Percentiles rank a stretch among this genome's conserved stretches.
phyloP scores from a whole-genome alignment of 2,888 invertebrate species.

The Lypha dubia region DNA sequence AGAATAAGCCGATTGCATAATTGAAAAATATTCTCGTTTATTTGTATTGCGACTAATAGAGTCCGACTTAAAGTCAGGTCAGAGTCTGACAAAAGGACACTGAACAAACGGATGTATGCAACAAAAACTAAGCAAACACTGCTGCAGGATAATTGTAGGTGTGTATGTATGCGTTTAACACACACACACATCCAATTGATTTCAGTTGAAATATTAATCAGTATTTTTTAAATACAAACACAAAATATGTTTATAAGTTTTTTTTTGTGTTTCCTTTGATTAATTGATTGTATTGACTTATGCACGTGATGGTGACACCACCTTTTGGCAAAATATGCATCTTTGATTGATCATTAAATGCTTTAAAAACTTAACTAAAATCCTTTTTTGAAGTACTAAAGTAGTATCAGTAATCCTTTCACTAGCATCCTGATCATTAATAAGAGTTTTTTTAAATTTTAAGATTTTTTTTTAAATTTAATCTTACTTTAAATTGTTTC shows the following conservation, averaged over 20 bases:
- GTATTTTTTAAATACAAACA: background rate
- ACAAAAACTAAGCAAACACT: background rate
- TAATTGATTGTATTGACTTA: background rate
- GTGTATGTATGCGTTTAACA: background rate
- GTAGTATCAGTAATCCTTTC: too few relatives aligned
- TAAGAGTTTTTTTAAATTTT: too few relatives aligned
- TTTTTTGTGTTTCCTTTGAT: background rate
- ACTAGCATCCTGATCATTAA: too few relatives aligned
- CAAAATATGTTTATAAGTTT: background rate
- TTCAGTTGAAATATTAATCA: background rate
- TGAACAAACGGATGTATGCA: background rate
- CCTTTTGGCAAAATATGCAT: background rate
- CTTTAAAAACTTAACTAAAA: too few relatives aligned
- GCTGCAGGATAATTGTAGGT: too few relatives aligned
- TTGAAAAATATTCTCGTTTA: slow-evolving; percentile 9
- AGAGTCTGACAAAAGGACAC: background rate
- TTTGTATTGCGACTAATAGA: background rate
- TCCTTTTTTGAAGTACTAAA: too few relatives aligned
- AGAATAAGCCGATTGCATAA: background rate
- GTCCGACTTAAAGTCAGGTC: too few relatives aligned
- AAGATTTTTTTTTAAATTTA: too few relatives aligned
- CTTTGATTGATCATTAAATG: background rate
- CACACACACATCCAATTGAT: background rate
- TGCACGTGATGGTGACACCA: too few relatives aligned
- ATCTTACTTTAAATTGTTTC: too few relatives aligned